Evolutionary conservation across 2,113 vertebrate species (phyloP).

Genomic region (Paramormyrops kingsleyae): DNA sequence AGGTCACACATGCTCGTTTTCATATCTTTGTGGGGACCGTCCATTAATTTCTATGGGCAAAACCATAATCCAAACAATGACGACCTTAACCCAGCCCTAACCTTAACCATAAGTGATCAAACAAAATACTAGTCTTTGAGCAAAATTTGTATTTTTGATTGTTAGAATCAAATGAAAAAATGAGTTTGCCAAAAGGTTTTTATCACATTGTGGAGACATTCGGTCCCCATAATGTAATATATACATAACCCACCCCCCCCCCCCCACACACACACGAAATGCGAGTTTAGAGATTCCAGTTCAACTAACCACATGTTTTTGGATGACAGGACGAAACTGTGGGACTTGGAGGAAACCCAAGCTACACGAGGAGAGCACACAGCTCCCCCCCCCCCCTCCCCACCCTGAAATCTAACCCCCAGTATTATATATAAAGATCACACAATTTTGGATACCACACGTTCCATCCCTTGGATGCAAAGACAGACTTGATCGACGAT

Average conservation of each 20-base stretch:
- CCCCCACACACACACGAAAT: background rate
- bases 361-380: background rate
- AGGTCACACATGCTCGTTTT: background rate
- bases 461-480: background rate
- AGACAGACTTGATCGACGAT: background rate
- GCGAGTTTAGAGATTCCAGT: background rate
- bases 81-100: background rate
- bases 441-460: background rate
- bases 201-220: background rate
- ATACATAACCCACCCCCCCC: background rate
- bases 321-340: background rate
- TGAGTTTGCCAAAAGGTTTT: background rate
- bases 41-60: background rate
- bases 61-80: background rate
- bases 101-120: background rate
- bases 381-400: background rate
- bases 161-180: background rate
- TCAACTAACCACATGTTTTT: background rate
- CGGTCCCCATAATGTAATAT: background rate
- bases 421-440: background rate
- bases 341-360: background rate
- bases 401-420: background rate
- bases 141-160: background rate
- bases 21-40: background rate
- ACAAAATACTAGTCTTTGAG: background rate